phyloP scores from a whole-genome alignment of 2,797 vertebrate species.

The Yasuhikotakia modesta region DNA sequence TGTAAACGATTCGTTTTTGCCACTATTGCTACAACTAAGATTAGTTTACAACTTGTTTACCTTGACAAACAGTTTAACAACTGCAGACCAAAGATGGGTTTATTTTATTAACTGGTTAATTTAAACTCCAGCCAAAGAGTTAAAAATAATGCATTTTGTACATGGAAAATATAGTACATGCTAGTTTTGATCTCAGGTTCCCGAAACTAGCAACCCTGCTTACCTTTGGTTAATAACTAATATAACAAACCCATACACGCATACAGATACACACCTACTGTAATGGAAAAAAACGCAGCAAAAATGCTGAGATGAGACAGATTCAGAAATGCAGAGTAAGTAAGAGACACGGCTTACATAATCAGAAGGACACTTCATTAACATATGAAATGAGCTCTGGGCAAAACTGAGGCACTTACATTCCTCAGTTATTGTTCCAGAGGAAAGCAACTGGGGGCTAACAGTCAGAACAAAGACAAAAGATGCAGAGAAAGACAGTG shows the following conservation, averaged over 20 bases:
- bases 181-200: too few relatives aligned
- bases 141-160: too few relatives aligned
- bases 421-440: conserved; percentile 45
- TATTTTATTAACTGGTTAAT: too few relatives aligned
- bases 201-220: too few relatives aligned
- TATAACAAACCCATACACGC: too few relatives aligned
- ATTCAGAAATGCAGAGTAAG: not conserved
- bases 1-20: not conserved
- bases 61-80: not conserved
- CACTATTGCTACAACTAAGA: not conserved
- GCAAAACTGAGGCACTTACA: conserved; percentile 35
- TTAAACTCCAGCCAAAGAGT: too few relatives aligned
- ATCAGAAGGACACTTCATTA: conserved; percentile 51
- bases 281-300: not conserved
- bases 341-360: conserved; percentile 16
- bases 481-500: conserved; percentile 7
- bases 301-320: not conserved
- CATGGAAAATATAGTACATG: too few relatives aligned
- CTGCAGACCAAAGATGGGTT: not conserved
- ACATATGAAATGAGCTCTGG: conserved; percentile 49
- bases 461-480: conserved; percentile 30
- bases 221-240: too few relatives aligned
- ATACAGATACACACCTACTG: too few relatives aligned
- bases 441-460: conserved; percentile 9
- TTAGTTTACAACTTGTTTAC: not conserved